Base-by-base conservation (phyloP, 1,140 invertebrate genomes). In the Halesus radiatus region DNA sequence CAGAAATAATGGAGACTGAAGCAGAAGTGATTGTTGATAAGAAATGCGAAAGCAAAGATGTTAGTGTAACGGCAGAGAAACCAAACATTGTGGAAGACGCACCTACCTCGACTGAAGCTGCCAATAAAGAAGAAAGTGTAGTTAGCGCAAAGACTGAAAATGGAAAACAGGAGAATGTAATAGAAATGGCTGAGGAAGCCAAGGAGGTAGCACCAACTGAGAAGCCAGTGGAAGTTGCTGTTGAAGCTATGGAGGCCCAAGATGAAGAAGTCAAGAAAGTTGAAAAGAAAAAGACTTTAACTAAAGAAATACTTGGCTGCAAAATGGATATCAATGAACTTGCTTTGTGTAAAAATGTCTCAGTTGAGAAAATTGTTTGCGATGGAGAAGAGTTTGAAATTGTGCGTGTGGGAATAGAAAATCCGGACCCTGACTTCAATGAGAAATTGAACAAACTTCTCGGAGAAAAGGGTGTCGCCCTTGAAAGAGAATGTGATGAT, bases 401-500 rank as follows among this genome's bases (percentile, higher is more conserved):
- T 50, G 68, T 23, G 15, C 18, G 20, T 56, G 50, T 79, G 37
- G 37, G 37, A 13, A 15, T 72, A 23, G 68, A 50, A 20, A 72
- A 37, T 7, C 22, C 29, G 13, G 68, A 72, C n/a, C 50, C 37
- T 18, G 60, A 64, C 8, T 20, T 74, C 5, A 56, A 79, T 60
- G 79, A 76, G 20, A 81, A 83, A 81, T n/a, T 81, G 1, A 79
- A 81, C 56, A 62, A 80, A 20, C 52, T 83, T n/a, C 64, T 83
- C 4, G 77, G 80, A 18, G 80, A 83, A 76, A 70, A 81, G 62
- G 74, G 73, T 54, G 80, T 53, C 8, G 82, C 73, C 52, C 80
- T 83, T 32, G 82, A 81, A 37, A 83, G 80, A 62, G 80, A 79
- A 52, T 83, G 82, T 37, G 74, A 79, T 26, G 82, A 79, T 22